Evolutionary conservation across 2,888 invertebrate species (phyloP), one percentile per base, ranked within the genome.

Genomic region (Dinocampus coccinellae): DNA sequence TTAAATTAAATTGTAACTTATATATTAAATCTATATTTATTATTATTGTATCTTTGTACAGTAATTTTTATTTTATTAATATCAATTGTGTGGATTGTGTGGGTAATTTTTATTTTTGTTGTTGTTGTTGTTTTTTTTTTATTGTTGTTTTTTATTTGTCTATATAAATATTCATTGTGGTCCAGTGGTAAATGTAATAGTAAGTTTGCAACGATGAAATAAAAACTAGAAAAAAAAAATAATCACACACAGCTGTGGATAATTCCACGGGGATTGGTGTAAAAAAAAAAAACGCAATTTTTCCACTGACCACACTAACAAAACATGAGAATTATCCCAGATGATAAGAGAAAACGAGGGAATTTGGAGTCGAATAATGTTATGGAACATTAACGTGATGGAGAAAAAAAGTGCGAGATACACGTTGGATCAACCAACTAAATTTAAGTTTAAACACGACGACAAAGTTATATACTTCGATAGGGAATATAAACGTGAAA

Each of bases 371-470:
- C 7, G 16, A 47, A 47, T n/a, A 6, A 47, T 16, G 16, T 47
- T n/a, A 47, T 47, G 42, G 42, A 47, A 47, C 42, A 47, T 47
- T 47, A 47, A 47, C 42, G 42, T 47, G 16, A n/a, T 2, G n/a
- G n/a, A n/a, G n/a, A n/a, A 16, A n/a, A 1, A 16, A 47, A 47
- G 20, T 1, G 42, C 29, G 55, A 53, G 65, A 34, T 34, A 66
- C 55, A 34, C 55, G 20, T 39, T 16, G 26, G 65, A 57, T 66
- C 65, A 66, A 39, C 65, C 57, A 66, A 66, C 55, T 55, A 55
- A 55, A 66, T 66, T 66, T 39, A 66, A 66, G 65, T 66, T 66
- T 66, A 57, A 55, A 66, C 42, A n/a, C 39, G 65, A 55, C n/a
- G 16, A 57, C 65, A 66, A 66, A 66, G 65, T 66, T 66, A 57